A percentile compares a stretch with the other conserved stretches of the same genome.
phyloP scores from a whole-genome alignment of 2,888 invertebrate genomes.

The Oligia latruncula region DNA sequence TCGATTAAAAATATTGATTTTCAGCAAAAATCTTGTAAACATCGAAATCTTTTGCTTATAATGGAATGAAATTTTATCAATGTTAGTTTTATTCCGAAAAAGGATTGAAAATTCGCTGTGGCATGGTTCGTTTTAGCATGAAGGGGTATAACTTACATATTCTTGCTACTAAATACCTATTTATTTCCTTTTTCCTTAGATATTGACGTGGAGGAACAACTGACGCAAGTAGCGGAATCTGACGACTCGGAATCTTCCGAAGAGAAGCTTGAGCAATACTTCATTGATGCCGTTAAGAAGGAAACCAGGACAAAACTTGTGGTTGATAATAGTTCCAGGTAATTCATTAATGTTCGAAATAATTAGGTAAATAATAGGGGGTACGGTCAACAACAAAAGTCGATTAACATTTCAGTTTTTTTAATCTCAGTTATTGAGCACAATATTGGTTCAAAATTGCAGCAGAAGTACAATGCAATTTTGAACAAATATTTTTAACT shows the following conservation, averaged over 20 bases:
- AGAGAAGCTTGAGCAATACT: conserved; percentile 92
- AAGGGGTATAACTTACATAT: background rate
- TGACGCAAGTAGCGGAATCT: conserved; percentile 94
- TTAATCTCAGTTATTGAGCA: too few relatives aligned
- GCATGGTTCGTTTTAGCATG: conserved; percentile 12
- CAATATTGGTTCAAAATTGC: too few relatives aligned
- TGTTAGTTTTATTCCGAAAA: background rate
- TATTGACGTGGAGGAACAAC: conserved; percentile 80
- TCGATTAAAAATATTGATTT: background rate
- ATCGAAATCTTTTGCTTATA: background rate
- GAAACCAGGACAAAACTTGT: conserved; percentile 79
- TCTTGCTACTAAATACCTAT: conserved; percentile 10
- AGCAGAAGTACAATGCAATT: too few relatives aligned
- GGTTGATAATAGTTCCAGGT: conserved; percentile 81
- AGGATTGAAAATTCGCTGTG: background rate
- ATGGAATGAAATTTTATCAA: background rate
- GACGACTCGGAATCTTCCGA: conserved; percentile 95
- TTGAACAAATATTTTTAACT: too few relatives aligned
- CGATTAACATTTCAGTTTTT: too few relatives aligned
- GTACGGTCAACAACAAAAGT: too few relatives aligned
- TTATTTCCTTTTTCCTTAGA: conserved; percentile 64
- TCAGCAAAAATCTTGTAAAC: background rate
- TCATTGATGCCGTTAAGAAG: conserved; percentile 88
- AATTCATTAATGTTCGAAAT: conserved; percentile 2
- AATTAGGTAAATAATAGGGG: background rate